These are phyloP conservation scores for Drosophila merina DNA, from an alignment of 2,888 invertebrate genomes.

Conservation along the genomic window DNA sequence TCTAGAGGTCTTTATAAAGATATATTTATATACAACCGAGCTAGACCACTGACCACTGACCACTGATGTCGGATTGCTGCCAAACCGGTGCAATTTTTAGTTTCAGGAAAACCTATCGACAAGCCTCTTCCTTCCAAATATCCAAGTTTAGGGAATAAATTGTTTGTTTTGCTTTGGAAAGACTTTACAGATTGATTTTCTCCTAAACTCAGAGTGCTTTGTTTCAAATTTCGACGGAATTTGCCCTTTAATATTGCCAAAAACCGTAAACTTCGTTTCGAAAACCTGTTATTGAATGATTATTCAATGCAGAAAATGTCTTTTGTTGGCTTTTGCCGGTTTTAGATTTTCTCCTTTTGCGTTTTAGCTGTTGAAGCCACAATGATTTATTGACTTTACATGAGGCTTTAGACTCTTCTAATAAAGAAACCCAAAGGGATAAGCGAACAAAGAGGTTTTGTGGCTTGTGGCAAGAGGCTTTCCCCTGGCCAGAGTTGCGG, in stretches of 20 bases:
- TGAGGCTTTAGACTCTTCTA: neutral
- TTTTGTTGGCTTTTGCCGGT: slow-evolving; percentile 1
- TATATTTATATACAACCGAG: slow-evolving; percentile 1
- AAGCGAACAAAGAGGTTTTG: neutral
- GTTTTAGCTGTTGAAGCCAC: neutral
- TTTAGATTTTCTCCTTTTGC: neutral
- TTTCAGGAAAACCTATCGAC: slow-evolving; percentile 43
- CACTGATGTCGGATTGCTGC: slow-evolving; percentile 11
- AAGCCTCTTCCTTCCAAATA: slow-evolving; percentile 17
- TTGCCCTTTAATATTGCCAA: slow-evolving; percentile 31
- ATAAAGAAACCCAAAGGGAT: neutral
- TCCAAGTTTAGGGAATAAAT: too few species aligned
- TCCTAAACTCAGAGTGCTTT: neutral
- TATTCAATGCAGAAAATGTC: neutral
- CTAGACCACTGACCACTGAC: neutral
- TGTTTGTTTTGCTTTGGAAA: too few species aligned
- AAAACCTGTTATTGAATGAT: slow-evolving; percentile 4
- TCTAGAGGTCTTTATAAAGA: slow-evolving; percentile 3
- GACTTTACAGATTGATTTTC: too few species aligned
- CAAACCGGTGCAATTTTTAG: slow-evolving; percentile 46
- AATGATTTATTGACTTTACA: neutral
- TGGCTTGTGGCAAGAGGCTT: slow-evolving; percentile 22
- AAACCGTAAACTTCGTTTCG: neutral
- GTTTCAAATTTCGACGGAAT: slow-evolving; percentile 12
- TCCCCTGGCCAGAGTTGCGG: slow-evolving; percentile 39